phyloP scores from a whole-genome alignment of 2,113 vertebrate species.

The Deroptyus accipitrinus region DNA sequence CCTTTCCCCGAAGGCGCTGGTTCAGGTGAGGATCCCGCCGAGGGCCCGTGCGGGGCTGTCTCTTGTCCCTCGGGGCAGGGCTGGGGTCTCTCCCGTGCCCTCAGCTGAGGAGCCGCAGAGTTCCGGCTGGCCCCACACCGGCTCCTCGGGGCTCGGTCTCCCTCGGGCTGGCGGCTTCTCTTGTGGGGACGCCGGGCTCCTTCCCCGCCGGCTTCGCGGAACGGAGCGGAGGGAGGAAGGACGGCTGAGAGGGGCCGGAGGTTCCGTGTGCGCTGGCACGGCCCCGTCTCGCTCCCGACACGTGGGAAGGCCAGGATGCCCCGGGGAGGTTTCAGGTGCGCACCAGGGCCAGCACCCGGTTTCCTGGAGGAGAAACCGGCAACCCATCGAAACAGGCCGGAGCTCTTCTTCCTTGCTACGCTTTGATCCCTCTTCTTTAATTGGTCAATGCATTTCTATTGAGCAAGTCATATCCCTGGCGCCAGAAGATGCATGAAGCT shows the following conservation, averaged over 20 bases:
- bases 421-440: neutral
- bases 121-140: neutral
- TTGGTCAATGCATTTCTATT: accelerated
- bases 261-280: neutral
- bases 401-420: neutral
- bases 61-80: too few relatives aligned
- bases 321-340: neutral
- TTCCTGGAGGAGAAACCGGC: accelerated
- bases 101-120: neutral
- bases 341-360: neutral
- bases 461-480: neutral
- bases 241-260: accelerated
- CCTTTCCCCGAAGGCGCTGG: neutral
- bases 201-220: accelerated
- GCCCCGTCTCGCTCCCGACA: accelerated
- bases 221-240: neutral
- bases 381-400: accelerated
- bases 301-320: neutral
- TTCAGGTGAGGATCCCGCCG: neutral
- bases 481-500: neutral
- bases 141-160: accelerated
- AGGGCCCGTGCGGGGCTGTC: too few relatives aligned
- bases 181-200: neutral
- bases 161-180: neutral
- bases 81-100: neutral